A percentile compares a stretch with the other conserved stretches of the same genome.
Evolutionary conservation across 53 echinoderm and acorn worm species (phyloP).

Genomic region (Holothuria leucospilota): DNA sequence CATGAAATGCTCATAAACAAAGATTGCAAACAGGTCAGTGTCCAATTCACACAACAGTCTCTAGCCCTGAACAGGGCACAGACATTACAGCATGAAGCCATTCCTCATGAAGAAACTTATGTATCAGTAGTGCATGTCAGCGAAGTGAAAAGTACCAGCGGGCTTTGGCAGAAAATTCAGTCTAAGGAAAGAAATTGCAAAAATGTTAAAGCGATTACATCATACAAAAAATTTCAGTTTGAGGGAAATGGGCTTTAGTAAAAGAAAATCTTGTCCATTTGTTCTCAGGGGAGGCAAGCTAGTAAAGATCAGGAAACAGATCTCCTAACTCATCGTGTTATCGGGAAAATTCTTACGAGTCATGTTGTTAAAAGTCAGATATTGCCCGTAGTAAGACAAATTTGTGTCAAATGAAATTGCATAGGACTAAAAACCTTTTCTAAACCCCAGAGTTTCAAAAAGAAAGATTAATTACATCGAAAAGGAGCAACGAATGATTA

Average conservation of each 20-base stretch:
- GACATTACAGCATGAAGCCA: slow-evolving; percentile 59
- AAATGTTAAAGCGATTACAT: slow-evolving; percentile 54
- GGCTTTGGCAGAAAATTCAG: slow-evolving; percentile 52
- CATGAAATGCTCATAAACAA: slow-evolving; percentile 79
- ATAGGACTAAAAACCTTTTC: slow-evolving; percentile 64
- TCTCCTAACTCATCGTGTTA: slow-evolving; percentile 49
- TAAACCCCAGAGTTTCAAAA: slow-evolving; percentile 55
- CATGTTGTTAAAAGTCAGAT: slow-evolving; percentile 48
- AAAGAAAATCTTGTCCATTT: slow-evolving; percentile 8
- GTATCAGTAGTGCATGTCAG: slow-evolving; percentile 28
- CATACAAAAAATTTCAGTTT: not conserved
- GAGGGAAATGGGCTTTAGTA: not conserved
- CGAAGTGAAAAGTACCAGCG: slow-evolving; percentile 28
- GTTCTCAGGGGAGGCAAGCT: slow-evolving; percentile 41
- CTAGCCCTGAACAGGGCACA: slow-evolving; percentile 47
- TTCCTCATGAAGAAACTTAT: slow-evolving; percentile 38
- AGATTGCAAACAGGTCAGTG: slow-evolving; percentile 61
- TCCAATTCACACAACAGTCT: not conserved
- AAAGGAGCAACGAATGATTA: slow-evolving; percentile 63
- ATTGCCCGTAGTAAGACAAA: slow-evolving; percentile 40
- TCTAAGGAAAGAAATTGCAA: slow-evolving; percentile 52
- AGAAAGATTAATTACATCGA: slow-evolving; percentile 67
- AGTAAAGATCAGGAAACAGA: slow-evolving; percentile 48
- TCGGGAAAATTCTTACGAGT: slow-evolving; percentile 49
- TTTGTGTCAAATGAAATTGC: slow-evolving; percentile 51